These are phyloP conservation scores for Druon quercuslanigerum DNA, from an alignment of 1,140 invertebrate genomes.

Conservation along the genomic window DNA sequence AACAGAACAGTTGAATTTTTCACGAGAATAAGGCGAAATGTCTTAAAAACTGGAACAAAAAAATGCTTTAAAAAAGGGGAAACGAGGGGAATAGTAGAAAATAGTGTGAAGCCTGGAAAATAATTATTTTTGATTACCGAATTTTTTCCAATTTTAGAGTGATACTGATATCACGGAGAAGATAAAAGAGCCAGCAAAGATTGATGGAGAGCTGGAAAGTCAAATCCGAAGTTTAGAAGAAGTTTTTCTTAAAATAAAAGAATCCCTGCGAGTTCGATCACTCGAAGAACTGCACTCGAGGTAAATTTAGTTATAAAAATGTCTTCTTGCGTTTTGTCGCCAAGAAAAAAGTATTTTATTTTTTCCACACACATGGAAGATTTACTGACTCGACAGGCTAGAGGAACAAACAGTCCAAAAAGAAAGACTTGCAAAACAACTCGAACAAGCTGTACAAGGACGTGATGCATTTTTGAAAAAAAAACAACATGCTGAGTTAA, in stretches of 20 bases:
- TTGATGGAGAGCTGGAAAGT: not conserved
- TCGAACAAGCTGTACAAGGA: not conserved
- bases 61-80: too few relatives aligned
- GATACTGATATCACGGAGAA: not conserved
- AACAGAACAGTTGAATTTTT: too few relatives aligned
- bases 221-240: not conserved
- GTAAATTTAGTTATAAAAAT: not conserved
- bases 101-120: not conserved
- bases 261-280: not conserved
- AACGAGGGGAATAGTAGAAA: not conserved
- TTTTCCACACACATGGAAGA: not conserved
- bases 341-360: too few relatives aligned
- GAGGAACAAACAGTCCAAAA: not conserved
- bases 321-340: too few relatives aligned
- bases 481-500: conserved; percentile 31
- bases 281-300: not conserved
- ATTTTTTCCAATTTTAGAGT: not conserved
- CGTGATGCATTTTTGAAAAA: conserved; percentile 10
- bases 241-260: not conserved
- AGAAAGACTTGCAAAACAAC: not conserved
- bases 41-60: too few relatives aligned
- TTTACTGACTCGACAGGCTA: not conserved
- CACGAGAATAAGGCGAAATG: too few relatives aligned
- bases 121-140: conserved; percentile 22
- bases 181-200: conserved; percentile 7